phyloP scores from a whole-genome alignment of 2,888 invertebrate species.

The Dendrolimus pini region DNA sequence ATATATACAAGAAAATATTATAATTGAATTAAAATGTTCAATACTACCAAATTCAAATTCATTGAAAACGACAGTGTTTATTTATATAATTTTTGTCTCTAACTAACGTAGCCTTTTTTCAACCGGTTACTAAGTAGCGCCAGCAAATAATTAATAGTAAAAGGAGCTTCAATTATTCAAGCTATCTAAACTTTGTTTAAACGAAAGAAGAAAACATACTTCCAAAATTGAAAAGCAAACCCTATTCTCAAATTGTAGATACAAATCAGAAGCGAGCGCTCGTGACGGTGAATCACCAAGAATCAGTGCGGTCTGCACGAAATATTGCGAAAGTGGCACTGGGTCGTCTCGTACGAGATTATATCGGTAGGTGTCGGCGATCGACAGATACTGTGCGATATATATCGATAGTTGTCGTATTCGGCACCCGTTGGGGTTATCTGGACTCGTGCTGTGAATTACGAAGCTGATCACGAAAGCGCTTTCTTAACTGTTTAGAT shows the following conservation, averaged over 20 bases:
- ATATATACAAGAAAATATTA: no score
- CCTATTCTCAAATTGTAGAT: neutral
- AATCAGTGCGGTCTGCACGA: neutral
- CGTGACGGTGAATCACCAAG: neutral
- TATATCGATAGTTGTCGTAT: slow-evolving; percentile 14
- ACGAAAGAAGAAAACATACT: neutral
- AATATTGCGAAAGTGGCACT: neutral
- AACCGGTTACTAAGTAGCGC: no score
- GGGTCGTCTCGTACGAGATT: neutral
- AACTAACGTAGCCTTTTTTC: no score
- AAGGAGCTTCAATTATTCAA: no score
- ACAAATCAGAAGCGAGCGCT: neutral
- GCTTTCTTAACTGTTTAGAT: neutral
- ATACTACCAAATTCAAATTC: no score
- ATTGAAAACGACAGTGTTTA: no score
- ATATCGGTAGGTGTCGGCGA: neutral
- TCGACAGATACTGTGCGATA: slow-evolving; percentile 10
- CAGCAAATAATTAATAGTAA: no score
- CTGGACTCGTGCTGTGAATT: neutral
- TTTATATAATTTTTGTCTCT: no score
- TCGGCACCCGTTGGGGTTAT: slow-evolving; percentile 9
- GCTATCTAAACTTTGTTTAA: no score
- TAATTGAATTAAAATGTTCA: no score
- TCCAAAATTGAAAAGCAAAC: neutral
- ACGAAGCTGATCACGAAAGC: neutral